Evolutionary conservation across 2,113 vertebrate species (phyloP), one percentile per base, ranked within the genome.

Genomic region (Cochlearius cochlearius): DNA sequence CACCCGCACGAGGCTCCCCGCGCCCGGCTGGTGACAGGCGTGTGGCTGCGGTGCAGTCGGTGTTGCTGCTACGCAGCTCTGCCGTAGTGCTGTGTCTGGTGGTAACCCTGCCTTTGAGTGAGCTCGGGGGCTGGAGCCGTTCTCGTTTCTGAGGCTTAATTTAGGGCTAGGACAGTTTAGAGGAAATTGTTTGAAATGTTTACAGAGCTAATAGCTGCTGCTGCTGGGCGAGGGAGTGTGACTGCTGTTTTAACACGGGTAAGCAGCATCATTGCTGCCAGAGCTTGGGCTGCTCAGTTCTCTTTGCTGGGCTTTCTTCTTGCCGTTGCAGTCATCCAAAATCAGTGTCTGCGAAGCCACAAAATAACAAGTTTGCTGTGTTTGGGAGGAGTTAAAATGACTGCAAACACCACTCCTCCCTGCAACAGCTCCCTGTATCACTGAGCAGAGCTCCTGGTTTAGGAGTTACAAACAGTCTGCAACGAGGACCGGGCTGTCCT

Each of bases 331-430:
- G 3, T 89, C 74, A 87, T 91, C 74, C 90, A 47, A 75, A 95
- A 78, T 74, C 43, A 17, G 21, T 39, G 60, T 23, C 67, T 87
- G 87, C 11, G 58, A 95, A 94, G 87, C 87, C 81, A 76, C 81
- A 52, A 90, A 93, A 96, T 79, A 75, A 66, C 89, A 78, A 81
- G 66, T 94, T 93, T 79, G 84, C 81, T 87, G 69, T 90, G 81
- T 69, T 74, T 72, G 93, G 96, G 93, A 96, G 93, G 94, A 96
- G 92, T 96, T 96, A 87, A 85, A 95, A 95, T 68, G 81, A 66
- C 92, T 97, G 93, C 89, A 97, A 88, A 69, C 79, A 77, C 83
- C 66, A 68, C 82, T 90, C 91, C 88, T 83, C 82, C 66, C 39
- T 84, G 72, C 89, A 92, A 36, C 53, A 66, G 56, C 90, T 94